Base-by-base conservation (phyloP, 2,888 invertebrate genomes). In the Drosophila austrosaltans region DNA sequence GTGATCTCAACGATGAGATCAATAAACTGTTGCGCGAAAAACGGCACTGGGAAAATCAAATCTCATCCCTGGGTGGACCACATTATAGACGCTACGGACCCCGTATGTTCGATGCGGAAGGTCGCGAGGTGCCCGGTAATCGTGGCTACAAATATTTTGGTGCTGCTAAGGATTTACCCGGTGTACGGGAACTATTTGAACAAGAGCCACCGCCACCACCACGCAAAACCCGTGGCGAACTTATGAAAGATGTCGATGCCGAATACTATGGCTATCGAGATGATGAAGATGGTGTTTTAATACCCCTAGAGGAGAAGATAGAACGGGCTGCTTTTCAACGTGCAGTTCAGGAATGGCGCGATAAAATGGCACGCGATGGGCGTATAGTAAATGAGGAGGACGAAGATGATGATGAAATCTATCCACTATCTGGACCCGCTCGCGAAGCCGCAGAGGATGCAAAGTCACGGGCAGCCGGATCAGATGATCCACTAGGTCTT, bases 121-220 rank as follows among this genome's bases (percentile, higher is more conserved):
- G 97, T 1, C 96, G 97, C 87, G 99, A 99, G 93, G 99, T 99
- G 0, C 98, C 99, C 0, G 99, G 99, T 12, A 99, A 98, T 93
- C 94, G 98, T 78, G 99, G 99, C 0, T 99, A 99, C 92, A 99
- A 99, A 93, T 99, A 99, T 93, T 99, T 99, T 93, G 99, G 99
- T 40, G 99, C 99, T 22, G 98, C 99, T 0, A 98, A 98, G 92
- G 99, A 99, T 93, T 93, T 99, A 79, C 99, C 99, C 64, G 98
- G 99, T 30, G 99, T 99, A 1, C 94, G 99, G 57, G 99, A 99
- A 92, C 92, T 99, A 39, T 99, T 99, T 93, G 98, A 99, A 91
- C 98, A 98, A 91, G 98, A 98, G 91, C 97, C 98, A 8, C 97
- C 98, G 12, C 95, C 96, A 62, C 96, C 97, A 4, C 96, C 97